Base-by-base conservation (phyloP, 2,888 invertebrate species). In the Cephus rjabovi region DNA sequence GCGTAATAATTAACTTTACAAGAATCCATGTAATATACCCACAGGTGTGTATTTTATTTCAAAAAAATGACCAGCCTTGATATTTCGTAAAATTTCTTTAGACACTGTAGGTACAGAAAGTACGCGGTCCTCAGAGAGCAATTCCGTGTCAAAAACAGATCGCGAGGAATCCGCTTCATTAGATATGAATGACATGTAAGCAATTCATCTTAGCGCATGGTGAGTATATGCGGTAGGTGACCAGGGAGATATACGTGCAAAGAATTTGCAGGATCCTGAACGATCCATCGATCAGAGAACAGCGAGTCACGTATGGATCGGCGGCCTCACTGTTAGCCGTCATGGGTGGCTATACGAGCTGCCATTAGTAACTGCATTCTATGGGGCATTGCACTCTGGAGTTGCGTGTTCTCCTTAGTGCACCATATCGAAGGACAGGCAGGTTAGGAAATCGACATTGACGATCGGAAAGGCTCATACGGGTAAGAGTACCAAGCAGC, bases 231-330 rank as follows among this genome's bases (percentile, higher is more conserved):
- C 73, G 70, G 81, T 79, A 79, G 78, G 68, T 80, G 74, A 79
- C 79, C 74, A 81, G 79, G 76, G 74, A 83, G 82, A 85, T 83
- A 77, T 87, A 87, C 87, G 88, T 87, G 87, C 82, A 77, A 75
- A 69, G 86, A 88, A 87, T 89, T 82, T 79, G 80, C 80, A 78
- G 78, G 74, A 75, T 34, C 75, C 71, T n/a, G 77, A 80, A 83
- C 81, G 86, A 86, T 84, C 85, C 82, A 86, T 86, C 83, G 85
- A 87, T 86, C 85, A 77, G 74, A 77, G 80, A 84, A 83, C 81
- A 81, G 81, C 82, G 81, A 83, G 84, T 83, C 86, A 86, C 86
- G 85, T 87, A 82, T 82, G 77, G 73, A 78, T 68, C 31, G 77
- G 79, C 75, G 76, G 69, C 77, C 78, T 78, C 73, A 73, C 76